Conservation (phyloP, 30 jellyfish, hydroid and myxozoan species). For the Clytia hemisphaerica region DNA sequence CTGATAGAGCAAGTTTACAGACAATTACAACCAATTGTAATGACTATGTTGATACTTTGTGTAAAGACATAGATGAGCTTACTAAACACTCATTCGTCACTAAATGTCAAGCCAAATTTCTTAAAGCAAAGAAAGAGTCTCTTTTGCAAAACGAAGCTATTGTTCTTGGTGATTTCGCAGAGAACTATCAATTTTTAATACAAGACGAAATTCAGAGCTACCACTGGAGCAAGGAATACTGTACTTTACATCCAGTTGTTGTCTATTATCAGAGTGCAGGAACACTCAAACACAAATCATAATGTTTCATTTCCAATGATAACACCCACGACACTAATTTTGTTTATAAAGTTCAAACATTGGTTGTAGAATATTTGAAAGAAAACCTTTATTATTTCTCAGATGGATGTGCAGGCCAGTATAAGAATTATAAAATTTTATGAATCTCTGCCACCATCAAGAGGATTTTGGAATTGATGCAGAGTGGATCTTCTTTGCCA, state of each 20-base stretch:
- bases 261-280: constrained; percentile 27
- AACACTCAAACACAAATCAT: constrained; percentile 20
- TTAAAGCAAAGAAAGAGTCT: constrained; percentile 38
- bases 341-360: constrained; percentile 29
- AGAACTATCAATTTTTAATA: constrained; percentile 43
- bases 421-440: constrained; percentile 51
- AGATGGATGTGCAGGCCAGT: constrained; percentile 82
- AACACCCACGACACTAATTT: constrained; percentile 31
- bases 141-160: constrained; percentile 27
- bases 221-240: constrained; percentile 47
- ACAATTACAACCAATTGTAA: constrained; percentile 1
- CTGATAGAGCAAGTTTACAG: constrained; percentile 52
- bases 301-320: constrained; percentile 51
- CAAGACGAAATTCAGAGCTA: constrained; percentile 66
- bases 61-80: constrained; percentile 23
- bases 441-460: constrained; percentile 43
- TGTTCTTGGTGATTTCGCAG: constrained; percentile 59
- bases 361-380: background rate
- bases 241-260: constrained; percentile 64
- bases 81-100: constrained; percentile 63
- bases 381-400: constrained; percentile 38
- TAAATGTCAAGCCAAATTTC: constrained; percentile 39
- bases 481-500: constrained; percentile 57
- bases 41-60: constrained; percentile 27
- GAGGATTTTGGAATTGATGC: constrained; percentile 46